Evolutionary conservation across 92 coral and sea anemone species (phyloP).

Genomic region (Hydrozoanthus gracilis): DNA sequence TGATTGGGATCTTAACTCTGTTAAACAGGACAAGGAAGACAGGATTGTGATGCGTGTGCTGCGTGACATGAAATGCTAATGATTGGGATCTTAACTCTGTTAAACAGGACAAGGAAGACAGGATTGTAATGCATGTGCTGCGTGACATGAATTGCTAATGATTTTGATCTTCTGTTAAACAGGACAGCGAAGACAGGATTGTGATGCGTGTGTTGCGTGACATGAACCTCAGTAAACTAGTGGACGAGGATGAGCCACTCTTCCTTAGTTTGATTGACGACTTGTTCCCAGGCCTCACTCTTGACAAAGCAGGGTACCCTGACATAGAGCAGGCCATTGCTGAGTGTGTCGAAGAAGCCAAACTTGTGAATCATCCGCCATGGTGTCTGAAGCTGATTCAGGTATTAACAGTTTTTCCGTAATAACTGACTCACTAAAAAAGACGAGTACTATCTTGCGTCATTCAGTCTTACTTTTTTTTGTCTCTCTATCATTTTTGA

Average conservation of each 20-base stretch:
- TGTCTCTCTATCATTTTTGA: too few species aligned
- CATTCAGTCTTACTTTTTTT: too few species aligned
- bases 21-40: background rate
- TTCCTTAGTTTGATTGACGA: constrained; percentile 97
- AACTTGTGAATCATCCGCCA: constrained; percentile 97
- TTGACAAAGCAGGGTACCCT: constrained; percentile 98
- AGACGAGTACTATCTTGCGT: too few species aligned
- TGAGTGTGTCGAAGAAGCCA: constrained; percentile 94
- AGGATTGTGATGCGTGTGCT: constrained; percentile 79
- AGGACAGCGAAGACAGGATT: constrained; percentile 98
- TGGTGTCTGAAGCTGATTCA: constrained; percentile 97
- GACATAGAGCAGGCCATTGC: constrained; percentile 98
- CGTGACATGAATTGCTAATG: constrained; percentile 85
- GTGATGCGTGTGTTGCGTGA: constrained; percentile 99
- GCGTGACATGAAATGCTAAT: constrained; percentile 82
- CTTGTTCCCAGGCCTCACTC: constrained; percentile 98
- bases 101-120: background rate
- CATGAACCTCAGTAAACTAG: constrained; percentile 98
- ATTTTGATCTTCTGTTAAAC: background rate
- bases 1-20: background rate
- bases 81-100: background rate
- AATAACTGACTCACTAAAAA: too few species aligned
- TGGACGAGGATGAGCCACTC: constrained; percentile 97
- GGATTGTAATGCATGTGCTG: constrained; percentile 77
- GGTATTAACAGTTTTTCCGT: constrained; percentile 47